Evolutionary conservation across 2,113 vertebrate species (phyloP).

Genomic region (Aplodontia rufa): DNA sequence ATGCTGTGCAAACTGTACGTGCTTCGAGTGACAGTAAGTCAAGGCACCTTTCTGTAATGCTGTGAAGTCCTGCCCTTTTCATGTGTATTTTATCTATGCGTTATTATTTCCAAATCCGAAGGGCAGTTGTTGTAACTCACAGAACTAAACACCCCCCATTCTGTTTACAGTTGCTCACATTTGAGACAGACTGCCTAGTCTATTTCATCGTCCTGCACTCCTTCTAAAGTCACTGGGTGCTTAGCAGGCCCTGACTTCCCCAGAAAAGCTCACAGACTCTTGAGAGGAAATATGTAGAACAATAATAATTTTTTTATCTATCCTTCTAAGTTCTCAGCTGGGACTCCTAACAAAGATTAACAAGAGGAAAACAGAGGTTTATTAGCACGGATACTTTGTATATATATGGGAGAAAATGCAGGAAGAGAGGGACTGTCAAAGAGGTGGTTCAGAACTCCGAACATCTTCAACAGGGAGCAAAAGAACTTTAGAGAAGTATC

Average conservation of each 20-base stretch:
- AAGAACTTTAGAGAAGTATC: background rate
- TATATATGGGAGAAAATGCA: background rate
- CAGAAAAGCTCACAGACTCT: background rate
- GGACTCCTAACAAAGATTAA: background rate
- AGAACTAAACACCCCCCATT: background rate
- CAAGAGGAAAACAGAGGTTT: background rate
- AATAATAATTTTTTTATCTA: background rate
- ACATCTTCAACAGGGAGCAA: background rate
- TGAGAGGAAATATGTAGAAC: no score
- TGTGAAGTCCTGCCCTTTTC: background rate
- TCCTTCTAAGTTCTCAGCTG: background rate
- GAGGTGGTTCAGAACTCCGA: background rate
- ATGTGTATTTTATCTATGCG: background rate
- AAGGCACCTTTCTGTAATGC: background rate
- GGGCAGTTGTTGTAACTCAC: background rate
- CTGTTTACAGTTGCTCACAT: background rate
- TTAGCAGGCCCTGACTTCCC: background rate
- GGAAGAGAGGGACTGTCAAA: background rate
- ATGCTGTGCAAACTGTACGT: background rate
- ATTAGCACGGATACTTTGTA: background rate
- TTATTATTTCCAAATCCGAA: background rate
- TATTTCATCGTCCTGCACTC: fast-evolving
- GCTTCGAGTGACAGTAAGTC: background rate
- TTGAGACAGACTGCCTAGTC: background rate
- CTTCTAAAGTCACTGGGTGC: background rate